A percentile compares a stretch with the other conserved stretches of the same genome.
Evolutionary conservation across 2,113 vertebrate species (phyloP).

Genomic region (Odocoileus hemionus): DNA sequence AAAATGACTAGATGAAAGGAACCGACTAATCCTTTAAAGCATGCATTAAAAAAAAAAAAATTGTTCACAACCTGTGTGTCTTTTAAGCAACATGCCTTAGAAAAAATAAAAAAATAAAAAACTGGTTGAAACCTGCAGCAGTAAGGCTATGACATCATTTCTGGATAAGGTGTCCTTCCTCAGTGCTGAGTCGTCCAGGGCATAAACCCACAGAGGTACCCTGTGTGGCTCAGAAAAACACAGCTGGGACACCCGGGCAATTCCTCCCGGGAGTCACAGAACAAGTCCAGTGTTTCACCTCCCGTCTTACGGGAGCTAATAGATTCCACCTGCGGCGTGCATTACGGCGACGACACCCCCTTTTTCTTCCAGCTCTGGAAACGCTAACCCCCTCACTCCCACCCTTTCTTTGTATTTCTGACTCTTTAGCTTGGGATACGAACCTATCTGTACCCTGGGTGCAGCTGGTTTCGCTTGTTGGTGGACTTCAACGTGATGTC

Average conservation of each 20-base stretch:
- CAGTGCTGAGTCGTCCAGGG: not conserved
- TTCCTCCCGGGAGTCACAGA: slow-evolving; percentile 1
- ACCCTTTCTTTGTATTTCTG: not conserved
- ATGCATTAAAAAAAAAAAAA: not conserved
- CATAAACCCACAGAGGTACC: not conserved
- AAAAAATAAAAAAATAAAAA: not conserved
- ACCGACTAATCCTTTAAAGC: slow-evolving; percentile 37
- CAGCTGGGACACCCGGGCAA: not conserved
- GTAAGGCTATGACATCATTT: not conserved
- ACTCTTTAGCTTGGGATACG: not conserved
- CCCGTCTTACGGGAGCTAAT: slow-evolving; percentile 65
- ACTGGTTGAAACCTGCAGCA: not conserved
- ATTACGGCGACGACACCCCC: not conserved
- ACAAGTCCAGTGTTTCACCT: slow-evolving; percentile 52
- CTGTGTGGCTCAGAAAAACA: slow-evolving; percentile 13
- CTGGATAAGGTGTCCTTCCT: not conserved
- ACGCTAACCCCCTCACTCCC: not conserved
- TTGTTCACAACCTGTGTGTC: not conserved
- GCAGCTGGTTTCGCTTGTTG: not conserved
- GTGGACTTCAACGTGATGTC: not conserved
- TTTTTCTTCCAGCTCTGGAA: not conserved
- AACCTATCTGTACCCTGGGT: not conserved
- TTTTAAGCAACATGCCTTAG: not conserved
- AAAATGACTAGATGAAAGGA: slow-evolving; percentile 51
- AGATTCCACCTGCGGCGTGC: slow-evolving; percentile 64